phyloP scores from a whole-genome alignment of 2,888 invertebrate species.

The Tetragonula carbonaria region DNA sequence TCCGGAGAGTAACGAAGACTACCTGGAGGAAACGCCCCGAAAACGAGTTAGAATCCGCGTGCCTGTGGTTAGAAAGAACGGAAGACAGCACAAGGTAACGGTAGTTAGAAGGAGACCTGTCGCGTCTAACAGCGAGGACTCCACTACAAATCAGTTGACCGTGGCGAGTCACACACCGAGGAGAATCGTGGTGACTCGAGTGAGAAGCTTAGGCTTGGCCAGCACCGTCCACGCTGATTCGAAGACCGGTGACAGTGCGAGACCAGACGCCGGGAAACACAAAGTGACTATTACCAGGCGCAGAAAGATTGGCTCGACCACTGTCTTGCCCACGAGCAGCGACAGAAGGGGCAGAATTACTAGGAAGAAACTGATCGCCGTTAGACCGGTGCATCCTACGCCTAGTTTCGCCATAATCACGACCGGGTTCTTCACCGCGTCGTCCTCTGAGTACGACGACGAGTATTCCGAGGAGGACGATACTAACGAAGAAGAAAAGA shows the following conservation, averaged over 20 bases:
- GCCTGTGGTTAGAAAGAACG: slow-evolving; percentile 78
- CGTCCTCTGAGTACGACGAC: slow-evolving; percentile 71
- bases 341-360: slow-evolving; percentile 70
- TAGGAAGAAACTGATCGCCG: slow-evolving; percentile 78
- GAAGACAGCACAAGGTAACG: slow-evolving; percentile 78
- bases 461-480: slow-evolving; percentile 66
- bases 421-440: slow-evolving; percentile 79
- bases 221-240: slow-evolving; percentile 42
- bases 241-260: slow-evolving; percentile 10
- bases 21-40: slow-evolving; percentile 64
- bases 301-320: slow-evolving; percentile 76
- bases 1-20: slow-evolving; percentile 40
- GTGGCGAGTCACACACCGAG: slow-evolving; percentile 69
- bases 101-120: slow-evolving; percentile 80
- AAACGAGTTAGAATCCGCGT: slow-evolving; percentile 82
- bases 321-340: not conserved
- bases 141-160: not conserved
- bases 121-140: slow-evolving; percentile 66
- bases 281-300: slow-evolving; percentile 81
- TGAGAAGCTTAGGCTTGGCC: slow-evolving; percentile 72
- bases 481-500: slow-evolving; percentile 48
- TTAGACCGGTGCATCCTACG: slow-evolving; percentile 78
- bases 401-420: slow-evolving; percentile 81
- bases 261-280: slow-evolving; percentile 66
- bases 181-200: slow-evolving; percentile 78